phyloP scores from a whole-genome alignment of 2,113 vertebrate species.

The Heterocephalus glaber region DNA sequence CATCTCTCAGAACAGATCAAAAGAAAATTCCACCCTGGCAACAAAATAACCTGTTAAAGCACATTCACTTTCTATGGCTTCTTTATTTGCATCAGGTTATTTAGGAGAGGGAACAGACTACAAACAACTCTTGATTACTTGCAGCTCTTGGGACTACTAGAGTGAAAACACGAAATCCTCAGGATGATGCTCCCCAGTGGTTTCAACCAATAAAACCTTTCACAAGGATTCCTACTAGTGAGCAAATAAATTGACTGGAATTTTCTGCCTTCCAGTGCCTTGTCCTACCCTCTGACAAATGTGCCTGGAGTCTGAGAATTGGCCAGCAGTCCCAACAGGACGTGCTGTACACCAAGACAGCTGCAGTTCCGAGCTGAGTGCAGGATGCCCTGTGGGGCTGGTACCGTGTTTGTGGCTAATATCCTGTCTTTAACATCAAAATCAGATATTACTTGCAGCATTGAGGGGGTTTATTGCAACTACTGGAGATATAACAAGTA shows the following conservation, averaged over 20 bases:
- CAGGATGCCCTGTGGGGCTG: background rate
- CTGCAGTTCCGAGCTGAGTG: too few species aligned
- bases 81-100: slow-evolving; percentile 53
- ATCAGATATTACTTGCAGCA: background rate
- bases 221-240: background rate
- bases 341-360: accelerated
- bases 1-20: slow-evolving; percentile 1
- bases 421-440: background rate
- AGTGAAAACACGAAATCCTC: background rate
- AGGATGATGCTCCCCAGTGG: background rate
- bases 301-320: accelerated
- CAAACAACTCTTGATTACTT: slow-evolving; percentile 3
- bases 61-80: background rate
- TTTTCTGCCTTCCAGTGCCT: accelerated
- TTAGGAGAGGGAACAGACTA: background rate
- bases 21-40: background rate
- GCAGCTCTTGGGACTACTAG: background rate
- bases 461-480: background rate
- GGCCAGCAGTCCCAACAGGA: background rate
- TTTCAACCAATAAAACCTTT: background rate
- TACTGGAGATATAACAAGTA: background rate
- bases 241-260: background rate
- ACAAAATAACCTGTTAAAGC: slow-evolving; percentile 26
- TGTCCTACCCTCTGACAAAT: background rate
- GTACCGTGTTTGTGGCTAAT: accelerated